Evolutionary conservation across 2,888 invertebrate genomes (phyloP).

Genomic region (Graphium colonna): DNA sequence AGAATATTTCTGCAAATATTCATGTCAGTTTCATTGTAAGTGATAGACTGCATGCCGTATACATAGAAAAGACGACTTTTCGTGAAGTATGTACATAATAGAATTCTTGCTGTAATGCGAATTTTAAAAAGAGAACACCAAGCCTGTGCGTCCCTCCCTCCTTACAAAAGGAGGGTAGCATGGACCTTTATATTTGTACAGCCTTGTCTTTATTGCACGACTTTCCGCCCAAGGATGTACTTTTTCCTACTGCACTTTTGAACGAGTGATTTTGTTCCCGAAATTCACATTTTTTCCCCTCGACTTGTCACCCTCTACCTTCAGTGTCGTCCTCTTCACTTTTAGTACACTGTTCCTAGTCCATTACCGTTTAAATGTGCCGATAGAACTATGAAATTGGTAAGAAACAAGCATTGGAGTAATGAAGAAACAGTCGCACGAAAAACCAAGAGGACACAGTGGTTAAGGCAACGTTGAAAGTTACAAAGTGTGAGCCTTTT

Average conservation of each 20-base stretch:
- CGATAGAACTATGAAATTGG: not conserved
- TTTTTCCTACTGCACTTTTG: constrained; percentile 62
- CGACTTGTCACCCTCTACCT: constrained; percentile 43
- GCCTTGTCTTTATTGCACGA: constrained; percentile 27
- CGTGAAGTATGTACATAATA: constrained; percentile 3
- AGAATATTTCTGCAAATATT: too few species aligned
- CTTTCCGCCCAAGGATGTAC: constrained; percentile 32
- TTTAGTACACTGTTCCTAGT: constrained; percentile 15
- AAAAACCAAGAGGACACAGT: constrained; percentile 33
- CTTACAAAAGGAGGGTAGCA: constrained; percentile 19
- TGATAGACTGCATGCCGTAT: too few species aligned
- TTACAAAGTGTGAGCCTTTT: constrained; percentile 79
- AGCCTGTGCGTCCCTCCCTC: too few species aligned
- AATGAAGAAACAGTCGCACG: constrained; percentile 30
- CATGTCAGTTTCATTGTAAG: too few species aligned
- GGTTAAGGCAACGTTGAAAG: constrained; percentile 69
- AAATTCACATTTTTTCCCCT: constrained; percentile 65
- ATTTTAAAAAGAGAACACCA: constrained; percentile 1
- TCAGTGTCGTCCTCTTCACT: constrained; percentile 44
- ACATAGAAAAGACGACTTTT: too few species aligned
- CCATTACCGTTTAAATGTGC: constrained; percentile 36
- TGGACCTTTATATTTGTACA: constrained; percentile 26
- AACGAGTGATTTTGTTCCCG: constrained; percentile 49
- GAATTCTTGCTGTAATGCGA: not conserved
- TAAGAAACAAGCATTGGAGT: constrained; percentile 41